These are phyloP conservation scores for Hydrotaea diabolus DNA, from an alignment of 2,888 invertebrate genomes.

Conservation along the genomic window DNA sequence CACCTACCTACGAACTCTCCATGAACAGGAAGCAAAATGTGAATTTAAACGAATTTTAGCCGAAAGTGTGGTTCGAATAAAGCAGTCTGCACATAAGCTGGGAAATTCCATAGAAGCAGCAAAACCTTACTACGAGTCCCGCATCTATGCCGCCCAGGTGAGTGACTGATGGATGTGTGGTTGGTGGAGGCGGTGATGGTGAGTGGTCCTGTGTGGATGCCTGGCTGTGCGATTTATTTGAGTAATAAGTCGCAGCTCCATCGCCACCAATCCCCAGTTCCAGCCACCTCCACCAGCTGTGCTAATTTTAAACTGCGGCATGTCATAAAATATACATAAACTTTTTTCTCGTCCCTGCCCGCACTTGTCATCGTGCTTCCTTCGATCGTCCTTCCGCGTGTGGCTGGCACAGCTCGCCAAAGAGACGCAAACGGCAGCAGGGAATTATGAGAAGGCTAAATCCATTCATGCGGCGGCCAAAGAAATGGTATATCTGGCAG, in stretches of 20 bases:
- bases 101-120: constrained; percentile 93
- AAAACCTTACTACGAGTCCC: constrained; percentile 94
- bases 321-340: neutral
- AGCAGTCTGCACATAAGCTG: constrained; percentile 89
- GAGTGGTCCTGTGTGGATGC: neutral
- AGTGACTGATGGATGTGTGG: constrained; percentile 65
- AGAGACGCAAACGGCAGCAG: constrained; percentile 90
- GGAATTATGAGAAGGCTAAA: constrained; percentile 91
- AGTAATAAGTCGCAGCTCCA: neutral
- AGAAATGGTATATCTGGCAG: constrained; percentile 92
- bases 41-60: constrained; percentile 90
- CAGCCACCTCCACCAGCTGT: neutral
- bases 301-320: constrained; percentile 25
- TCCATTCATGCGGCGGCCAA: constrained; percentile 94
- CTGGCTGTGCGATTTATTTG: neutral
- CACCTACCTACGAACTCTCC: neutral
- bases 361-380: neutral
- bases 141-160: constrained; percentile 90
- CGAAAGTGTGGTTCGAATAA: constrained; percentile 91
- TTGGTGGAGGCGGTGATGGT: neutral
- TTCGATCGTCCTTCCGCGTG: neutral
- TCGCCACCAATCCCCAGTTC: neutral
- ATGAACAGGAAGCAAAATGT: constrained; percentile 87
- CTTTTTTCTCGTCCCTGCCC: neutral
- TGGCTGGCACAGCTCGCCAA: constrained; percentile 84